Base-by-base conservation (phyloP, 2,797 vertebrate species). In the Buphagus erythrorhynchus region DNA sequence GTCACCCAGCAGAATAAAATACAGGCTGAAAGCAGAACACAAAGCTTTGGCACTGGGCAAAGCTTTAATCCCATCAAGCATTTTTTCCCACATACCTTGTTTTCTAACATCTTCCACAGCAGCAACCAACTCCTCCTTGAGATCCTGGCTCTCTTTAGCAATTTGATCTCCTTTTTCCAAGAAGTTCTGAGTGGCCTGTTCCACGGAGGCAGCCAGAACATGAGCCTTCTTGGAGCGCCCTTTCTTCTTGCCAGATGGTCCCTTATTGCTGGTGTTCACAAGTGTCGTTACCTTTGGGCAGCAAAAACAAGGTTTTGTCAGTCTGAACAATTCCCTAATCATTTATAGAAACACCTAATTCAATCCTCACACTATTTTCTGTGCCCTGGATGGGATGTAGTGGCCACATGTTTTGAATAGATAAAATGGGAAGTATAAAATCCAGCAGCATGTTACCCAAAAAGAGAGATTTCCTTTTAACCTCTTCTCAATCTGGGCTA, bases 191-290 rank as follows among this genome's bases (percentile, higher is more conserved):
- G 99, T 99, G 49, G 99, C 99, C 93, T 99, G 99, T 83, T 99
- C 99, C 15, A 99, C 99, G 1, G 99, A 99, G 35, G 99, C 98
- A n/a, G 99, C 99, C 96, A 99, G 96, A 16, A 99, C 99, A 2
- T 99, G 99, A 77, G 99, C 99, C 96, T 99, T 99, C 99, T 99
- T 99, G 20, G 99, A 99, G 77, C 99, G 99, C 0, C 99, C 99
- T 97, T 99, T 99, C 98, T 99, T 99, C 97, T 99, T 99, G 94
- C 99, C 98, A 43, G 99, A 99, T 0, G 99, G 99, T 10, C 99
- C 99, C 96, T 99, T 99, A 98, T 99, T 99, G 95, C 99, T 99
- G 79, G 99, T 99, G 97, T 99, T 99, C 92, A 99, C 99, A 87
- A 99, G 98, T 1, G 99, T 99, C 8, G 99, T 99, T 90, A 99